Evolutionary conservation across 2,888 invertebrate genomes (phyloP).

Genomic region (Tiliacea aurago): DNA sequence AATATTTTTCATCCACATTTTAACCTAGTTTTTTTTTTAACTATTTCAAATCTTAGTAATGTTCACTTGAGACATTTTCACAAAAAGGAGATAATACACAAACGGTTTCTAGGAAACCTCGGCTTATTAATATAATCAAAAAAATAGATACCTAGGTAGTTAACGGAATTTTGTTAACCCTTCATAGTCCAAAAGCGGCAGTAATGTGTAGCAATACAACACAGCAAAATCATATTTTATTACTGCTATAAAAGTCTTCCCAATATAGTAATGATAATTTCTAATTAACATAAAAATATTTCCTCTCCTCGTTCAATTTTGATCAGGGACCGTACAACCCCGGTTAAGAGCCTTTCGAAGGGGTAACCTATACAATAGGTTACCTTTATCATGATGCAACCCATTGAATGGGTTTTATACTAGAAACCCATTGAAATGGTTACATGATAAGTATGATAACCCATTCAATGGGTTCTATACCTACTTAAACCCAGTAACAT

Average conservation of each 20-base stretch:
- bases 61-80: conserved; percentile 47
- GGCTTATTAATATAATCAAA: conserved; percentile 4
- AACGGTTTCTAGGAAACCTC: conserved; percentile 25
- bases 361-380: too few species aligned
- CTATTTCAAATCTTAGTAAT: conserved; percentile 28
- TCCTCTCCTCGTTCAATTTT: not conserved
- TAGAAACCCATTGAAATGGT: too few species aligned
- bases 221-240: not conserved
- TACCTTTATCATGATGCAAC: too few species aligned
- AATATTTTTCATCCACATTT: conserved; percentile 52
- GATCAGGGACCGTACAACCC: too few species aligned
- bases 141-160: too few species aligned
- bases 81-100: conserved; percentile 18
- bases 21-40: conserved; percentile 26
- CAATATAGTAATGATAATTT: not conserved
- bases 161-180: not conserved
- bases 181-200: not conserved
- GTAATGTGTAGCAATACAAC: not conserved
- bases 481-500: too few species aligned
- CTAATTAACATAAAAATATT: not conserved
- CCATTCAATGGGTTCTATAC: too few species aligned
- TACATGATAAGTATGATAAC: too few species aligned
- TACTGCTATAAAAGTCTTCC: not conserved
- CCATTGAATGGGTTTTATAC: too few species aligned
- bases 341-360: too few species aligned